phyloP scores from a whole-genome alignment of 2,113 vertebrate species.

The Hemibagrus wyckioides region DNA sequence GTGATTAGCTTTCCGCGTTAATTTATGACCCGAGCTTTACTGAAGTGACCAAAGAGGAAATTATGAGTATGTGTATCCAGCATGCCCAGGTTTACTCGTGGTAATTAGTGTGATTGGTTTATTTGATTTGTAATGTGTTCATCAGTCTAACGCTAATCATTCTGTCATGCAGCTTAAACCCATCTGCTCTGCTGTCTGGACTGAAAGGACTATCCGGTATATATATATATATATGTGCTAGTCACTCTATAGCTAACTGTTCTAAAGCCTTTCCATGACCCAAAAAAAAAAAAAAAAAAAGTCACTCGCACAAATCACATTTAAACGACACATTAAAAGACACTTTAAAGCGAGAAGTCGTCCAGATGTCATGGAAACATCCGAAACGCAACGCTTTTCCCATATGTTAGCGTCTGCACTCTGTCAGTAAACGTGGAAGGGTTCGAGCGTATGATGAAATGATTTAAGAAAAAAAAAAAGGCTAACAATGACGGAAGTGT shows the following conservation, averaged over 20 bases:
- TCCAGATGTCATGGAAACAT: constrained; percentile 73
- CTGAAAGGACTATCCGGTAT: background rate
- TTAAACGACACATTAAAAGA: constrained; percentile 74
- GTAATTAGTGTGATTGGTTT: background rate
- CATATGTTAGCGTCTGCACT: constrained; percentile 64
- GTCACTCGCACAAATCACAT: constrained; percentile 68
- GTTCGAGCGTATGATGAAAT: background rate
- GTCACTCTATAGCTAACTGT: constrained; percentile 49
- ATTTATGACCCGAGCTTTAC: background rate
- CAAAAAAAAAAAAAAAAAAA: background rate
- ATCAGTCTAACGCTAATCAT: background rate
- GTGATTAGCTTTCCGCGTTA: constrained; percentile 1
- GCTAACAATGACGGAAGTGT: background rate
- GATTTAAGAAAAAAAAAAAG: background rate
- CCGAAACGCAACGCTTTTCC: constrained; percentile 61
- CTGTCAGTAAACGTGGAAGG: constrained; percentile 21
- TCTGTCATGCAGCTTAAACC: background rate
- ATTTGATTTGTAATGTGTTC: background rate
- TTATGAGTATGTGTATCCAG: background rate
- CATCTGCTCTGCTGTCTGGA: constrained; percentile 4
- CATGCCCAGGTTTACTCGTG: background rate
- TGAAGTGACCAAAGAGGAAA: background rate
- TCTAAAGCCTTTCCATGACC: constrained; percentile 55
- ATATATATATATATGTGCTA: background rate
- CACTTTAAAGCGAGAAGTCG: constrained; percentile 57